Evolutionary conservation across 1,140 invertebrate species (phyloP).

Genomic region (Panulirus ornatus): DNA sequence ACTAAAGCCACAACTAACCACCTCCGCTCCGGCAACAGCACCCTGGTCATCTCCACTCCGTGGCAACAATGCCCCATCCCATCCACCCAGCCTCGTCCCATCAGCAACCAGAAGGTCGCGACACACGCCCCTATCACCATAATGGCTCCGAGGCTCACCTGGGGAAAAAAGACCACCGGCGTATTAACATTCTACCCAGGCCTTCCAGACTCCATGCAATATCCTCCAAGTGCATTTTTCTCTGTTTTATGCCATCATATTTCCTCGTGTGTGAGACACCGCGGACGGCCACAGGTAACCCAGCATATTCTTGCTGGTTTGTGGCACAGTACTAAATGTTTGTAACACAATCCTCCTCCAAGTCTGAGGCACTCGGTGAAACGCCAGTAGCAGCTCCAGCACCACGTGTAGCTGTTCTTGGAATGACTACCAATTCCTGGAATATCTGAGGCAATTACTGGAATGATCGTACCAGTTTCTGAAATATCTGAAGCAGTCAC

Average conservation of each 20-base stretch:
- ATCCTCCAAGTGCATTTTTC: constrained; percentile 10
- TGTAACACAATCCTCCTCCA: background rate
- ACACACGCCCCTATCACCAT: background rate
- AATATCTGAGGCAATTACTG: no score
- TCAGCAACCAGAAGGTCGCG: background rate
- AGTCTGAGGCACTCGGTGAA: no score
- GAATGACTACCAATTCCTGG: no score
- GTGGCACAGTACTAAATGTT: background rate
- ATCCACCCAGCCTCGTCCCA: no score
- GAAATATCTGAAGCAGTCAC: no score
- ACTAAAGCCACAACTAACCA: no score
- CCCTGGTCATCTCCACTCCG: no score
- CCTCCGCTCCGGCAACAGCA: no score
- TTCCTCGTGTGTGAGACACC: background rate
- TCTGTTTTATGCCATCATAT: constrained; percentile 9
- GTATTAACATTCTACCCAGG: background rate
- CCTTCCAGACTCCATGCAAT: background rate
- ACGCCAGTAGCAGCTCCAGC: no score
- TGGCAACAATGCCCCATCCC: no score
- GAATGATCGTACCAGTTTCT: no score
- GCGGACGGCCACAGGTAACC: background rate
- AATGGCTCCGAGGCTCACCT: background rate
- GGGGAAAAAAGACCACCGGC: background rate
- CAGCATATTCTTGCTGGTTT: background rate
- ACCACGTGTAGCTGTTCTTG: no score